A percentile compares a stretch with the other conserved stretches of the same genome.
These are phyloP conservation scores for Rosalia funebris DNA, from an alignment of 2,888 invertebrate genomes.

Conservation along the genomic window DNA sequence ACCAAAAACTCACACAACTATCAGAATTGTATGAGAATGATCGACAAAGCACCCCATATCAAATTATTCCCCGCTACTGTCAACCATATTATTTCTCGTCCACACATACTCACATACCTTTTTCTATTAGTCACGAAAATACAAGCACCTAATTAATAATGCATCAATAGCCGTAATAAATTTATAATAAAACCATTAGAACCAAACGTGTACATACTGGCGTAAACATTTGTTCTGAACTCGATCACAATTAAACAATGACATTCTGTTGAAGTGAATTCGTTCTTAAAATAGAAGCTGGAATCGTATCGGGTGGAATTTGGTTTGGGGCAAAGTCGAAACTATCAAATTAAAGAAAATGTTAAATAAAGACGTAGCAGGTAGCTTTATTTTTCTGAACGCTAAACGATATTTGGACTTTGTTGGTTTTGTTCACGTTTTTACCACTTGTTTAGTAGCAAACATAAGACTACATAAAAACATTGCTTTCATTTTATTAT, in stretches of 20 bases:
- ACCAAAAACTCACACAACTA: too few species aligned
- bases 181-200: background rate
- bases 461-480: too few species aligned
- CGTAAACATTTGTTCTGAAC: background rate
- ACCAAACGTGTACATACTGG: background rate
- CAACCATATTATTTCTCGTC: too few species aligned
- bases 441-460: too few species aligned
- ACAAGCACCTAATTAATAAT: conserved; percentile 5
- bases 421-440: background rate
- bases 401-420: background rate
- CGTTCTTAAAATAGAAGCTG: background rate
- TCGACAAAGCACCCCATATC: too few species aligned
- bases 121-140: conserved; percentile 1
- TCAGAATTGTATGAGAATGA: too few species aligned
- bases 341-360: background rate
- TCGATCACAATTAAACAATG: conserved; percentile 9
- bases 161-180: conserved; percentile 1
- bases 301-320: background rate
- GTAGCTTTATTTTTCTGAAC: background rate
- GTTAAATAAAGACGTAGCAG: background rate
- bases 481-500: too few species aligned
- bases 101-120: background rate
- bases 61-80: too few species aligned
- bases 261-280: background rate
- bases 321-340: background rate